Evolutionary conservation across 2,888 invertebrate species (phyloP), one percentile per base, ranked within the genome.

Genomic region (Craniophora ligustri): DNA sequence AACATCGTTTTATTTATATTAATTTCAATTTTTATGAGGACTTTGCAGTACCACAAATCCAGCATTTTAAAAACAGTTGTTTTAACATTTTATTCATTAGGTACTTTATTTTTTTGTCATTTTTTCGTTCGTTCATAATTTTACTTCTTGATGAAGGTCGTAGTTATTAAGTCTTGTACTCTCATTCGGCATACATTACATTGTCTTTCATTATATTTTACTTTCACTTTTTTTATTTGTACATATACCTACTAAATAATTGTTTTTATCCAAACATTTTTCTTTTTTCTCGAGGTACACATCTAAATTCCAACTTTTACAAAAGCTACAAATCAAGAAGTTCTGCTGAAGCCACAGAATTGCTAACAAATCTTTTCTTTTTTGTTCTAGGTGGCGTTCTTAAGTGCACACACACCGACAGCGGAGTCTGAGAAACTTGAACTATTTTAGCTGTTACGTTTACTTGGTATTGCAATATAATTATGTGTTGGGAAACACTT

Each of bases 331-430:
- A 34, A 50, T 50, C 26, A n/a, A 36, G 23, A 41, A 47, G 30
- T 32, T 39, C 15, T n/a, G 23, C 30, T 11, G n/a, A 28, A 38
- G 2, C 10, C 5, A 26, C 30, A 2, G 45, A n/a, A 8, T 44
- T 0, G 35, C 39, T 61, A 55, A 64, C 44, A 40, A 31, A n/a
- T n/a, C 18, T 2, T 30, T 28, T 65, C 64, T 65, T 59, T 60
- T 72, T 84, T 77, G 82, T 91, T 90, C 1, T 82, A 93, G 92
- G 92, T 93, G 92, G 92, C 92, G 90, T 84, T 92, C 91, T 46
- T 93, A 92, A 78, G 39, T 53, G 81, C 77, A 85, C 82, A 81
- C 73, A 47, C 72, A 79, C 77, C 73, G 79, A 79, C 63, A 77
- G 78, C 78, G 71, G 72, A 72, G 71, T 74, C 62, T 59, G 59